These are phyloP conservation scores for Passerina amoena DNA, from an alignment of 2,113 vertebrate genomes.

Conservation along the genomic window DNA sequence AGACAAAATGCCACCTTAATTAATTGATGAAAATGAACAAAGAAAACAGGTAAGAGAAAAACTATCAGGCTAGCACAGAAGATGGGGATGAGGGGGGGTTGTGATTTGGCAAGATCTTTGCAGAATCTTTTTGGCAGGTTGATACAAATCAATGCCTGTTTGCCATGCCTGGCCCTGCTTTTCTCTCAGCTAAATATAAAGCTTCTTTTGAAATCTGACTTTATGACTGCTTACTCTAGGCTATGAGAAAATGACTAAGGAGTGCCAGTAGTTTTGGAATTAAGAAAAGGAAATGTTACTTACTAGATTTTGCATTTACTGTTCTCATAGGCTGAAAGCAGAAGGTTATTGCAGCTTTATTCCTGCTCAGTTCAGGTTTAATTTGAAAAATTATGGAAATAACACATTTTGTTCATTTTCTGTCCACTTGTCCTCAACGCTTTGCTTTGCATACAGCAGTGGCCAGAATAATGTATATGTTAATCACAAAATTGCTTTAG, in stretches of 20 bases:
- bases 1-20: neutral
- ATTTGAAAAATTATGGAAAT: neutral
- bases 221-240: neutral
- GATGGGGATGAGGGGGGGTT: neutral
- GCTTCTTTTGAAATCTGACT: neutral
- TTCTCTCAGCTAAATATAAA: neutral
- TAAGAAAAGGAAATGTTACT: neutral
- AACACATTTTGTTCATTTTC: neutral
- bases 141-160: neutral
- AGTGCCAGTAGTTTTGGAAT: neutral
- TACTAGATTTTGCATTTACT: neutral
- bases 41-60: neutral
- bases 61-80: neutral
- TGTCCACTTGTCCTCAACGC: neutral
- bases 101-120: neutral
- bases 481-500: conserved; percentile 35
- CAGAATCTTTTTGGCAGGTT: neutral
- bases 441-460: neutral
- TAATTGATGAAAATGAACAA: neutral
- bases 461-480: neutral
- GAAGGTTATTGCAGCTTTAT: neutral
- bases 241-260: neutral
- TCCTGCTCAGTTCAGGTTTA: neutral
- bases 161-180: neutral
- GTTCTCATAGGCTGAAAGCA: neutral